These are phyloP conservation scores for Crepidodera aurea DNA, from an alignment of 2,888 invertebrate genomes.

Conservation along the genomic window DNA sequence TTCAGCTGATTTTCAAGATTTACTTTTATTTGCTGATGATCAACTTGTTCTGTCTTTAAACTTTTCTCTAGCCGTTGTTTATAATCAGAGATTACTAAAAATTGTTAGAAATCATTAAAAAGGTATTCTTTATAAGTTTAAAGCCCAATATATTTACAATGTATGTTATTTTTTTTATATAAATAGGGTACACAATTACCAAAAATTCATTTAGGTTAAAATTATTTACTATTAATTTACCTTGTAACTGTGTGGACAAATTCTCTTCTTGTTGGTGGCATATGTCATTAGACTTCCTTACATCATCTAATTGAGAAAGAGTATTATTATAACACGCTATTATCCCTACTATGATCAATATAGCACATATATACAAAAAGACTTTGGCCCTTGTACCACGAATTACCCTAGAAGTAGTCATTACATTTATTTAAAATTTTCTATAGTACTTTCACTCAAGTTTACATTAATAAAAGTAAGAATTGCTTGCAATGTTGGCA, in stretches of 20 bases:
- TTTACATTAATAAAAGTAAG: slow-evolving; percentile 14
- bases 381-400: slow-evolving; percentile 68
- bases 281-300: slow-evolving; percentile 63
- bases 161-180: too few species aligned
- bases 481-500: slow-evolving; percentile 23
- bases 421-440: slow-evolving; percentile 49
- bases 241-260: slow-evolving; percentile 67
- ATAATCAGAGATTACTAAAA: slow-evolving; percentile 66
- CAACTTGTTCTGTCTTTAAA: slow-evolving; percentile 65
- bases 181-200: too few species aligned
- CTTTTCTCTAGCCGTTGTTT: slow-evolving; percentile 68
- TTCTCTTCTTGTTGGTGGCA: slow-evolving; percentile 69
- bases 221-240: slow-evolving; percentile 53
- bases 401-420: slow-evolving; percentile 64
- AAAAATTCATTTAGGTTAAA: too few species aligned
- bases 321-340: slow-evolving; percentile 69
- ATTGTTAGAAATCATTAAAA: not conserved
- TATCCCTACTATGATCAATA: slow-evolving; percentile 64
- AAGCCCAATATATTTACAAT: too few species aligned
- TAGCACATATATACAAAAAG: slow-evolving; percentile 64
- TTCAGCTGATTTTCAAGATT: slow-evolving; percentile 62
- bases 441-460: slow-evolving; percentile 31
- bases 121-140: too few species aligned
- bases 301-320: slow-evolving; percentile 66
- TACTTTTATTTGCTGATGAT: slow-evolving; percentile 64